Percentiles rank a stretch among this genome's conserved stretches.
Conservation (phyloP, 2,113 vertebrate species). For the Stercorarius parasiticus region DNA sequence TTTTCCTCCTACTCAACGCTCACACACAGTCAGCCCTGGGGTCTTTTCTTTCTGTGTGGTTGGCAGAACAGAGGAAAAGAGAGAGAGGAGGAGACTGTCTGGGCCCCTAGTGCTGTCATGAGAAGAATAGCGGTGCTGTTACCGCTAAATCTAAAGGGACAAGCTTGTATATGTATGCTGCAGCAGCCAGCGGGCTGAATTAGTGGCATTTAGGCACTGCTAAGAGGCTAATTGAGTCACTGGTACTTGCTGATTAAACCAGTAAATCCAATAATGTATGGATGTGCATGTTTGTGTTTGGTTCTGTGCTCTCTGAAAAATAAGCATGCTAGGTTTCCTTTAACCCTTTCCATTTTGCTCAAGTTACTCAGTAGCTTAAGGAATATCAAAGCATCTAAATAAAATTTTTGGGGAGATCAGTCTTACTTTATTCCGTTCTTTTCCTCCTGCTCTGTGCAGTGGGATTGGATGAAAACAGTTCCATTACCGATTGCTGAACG, state of each 20-base stretch:
- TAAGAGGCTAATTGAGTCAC: constrained; percentile 62
- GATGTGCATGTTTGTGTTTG: constrained; percentile 51
- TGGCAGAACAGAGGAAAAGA: constrained; percentile 54
- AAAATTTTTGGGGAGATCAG: not conserved
- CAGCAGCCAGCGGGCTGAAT: constrained; percentile 59
- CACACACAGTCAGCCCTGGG: constrained; percentile 59
- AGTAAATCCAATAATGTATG: constrained; percentile 52
- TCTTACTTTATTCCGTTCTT: not conserved
- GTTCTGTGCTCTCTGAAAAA: constrained; percentile 19
- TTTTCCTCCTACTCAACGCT: constrained; percentile 63
- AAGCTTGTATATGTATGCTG: constrained; percentile 45
- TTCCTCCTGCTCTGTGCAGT: not conserved
- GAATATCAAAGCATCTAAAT: not conserved
- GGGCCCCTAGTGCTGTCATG: constrained; percentile 59
- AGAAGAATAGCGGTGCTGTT: constrained; percentile 60
- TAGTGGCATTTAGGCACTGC: constrained; percentile 58
- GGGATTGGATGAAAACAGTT: not conserved
- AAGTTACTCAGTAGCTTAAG: not conserved
- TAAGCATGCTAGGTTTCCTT: not conserved
- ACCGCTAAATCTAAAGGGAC: constrained; percentile 37
- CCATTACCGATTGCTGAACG: not conserved
- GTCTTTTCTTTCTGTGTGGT: constrained; percentile 68
- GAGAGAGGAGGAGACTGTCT: constrained; percentile 54
- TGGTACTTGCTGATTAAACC: constrained; percentile 63
- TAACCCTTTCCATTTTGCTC: not conserved